Evolutionary conservation across 2,888 invertebrate genomes (phyloP).

Genomic region (Stenolophus ochropezus): DNA sequence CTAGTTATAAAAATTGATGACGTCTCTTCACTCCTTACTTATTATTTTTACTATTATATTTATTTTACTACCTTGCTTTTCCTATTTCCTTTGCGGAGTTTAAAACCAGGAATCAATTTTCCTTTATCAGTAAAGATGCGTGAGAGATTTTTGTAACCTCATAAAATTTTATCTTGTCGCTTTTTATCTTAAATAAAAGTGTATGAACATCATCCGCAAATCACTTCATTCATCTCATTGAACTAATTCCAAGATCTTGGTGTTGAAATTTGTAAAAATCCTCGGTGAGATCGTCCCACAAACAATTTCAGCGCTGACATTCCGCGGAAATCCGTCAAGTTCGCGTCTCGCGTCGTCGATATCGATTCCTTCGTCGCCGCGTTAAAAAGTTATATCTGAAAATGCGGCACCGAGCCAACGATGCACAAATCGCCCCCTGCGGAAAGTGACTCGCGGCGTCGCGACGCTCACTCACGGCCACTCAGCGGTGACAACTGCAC

Average conservation of each 20-base stretch:
- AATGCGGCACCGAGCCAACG: not conserved
- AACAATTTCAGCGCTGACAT: conserved; percentile 33
- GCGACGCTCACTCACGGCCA: no score
- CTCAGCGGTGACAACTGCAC: no score
- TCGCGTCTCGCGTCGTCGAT: not conserved
- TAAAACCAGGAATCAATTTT: not conserved
- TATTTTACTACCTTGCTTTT: no score
- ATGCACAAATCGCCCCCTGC: not conserved
- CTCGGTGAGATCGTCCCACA: conserved; percentile 11
- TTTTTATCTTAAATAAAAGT: not conserved
- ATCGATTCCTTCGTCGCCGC: conserved; percentile 41
- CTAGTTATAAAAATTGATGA: no score
- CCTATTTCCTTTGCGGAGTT: no score
- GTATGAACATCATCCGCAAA: not conserved
- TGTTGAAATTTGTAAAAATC: conserved; percentile 27
- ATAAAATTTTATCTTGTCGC: not conserved
- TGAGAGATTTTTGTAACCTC: not conserved
- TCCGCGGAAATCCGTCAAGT: conserved; percentile 18
- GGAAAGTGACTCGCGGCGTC: not conserved
- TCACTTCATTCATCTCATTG: not conserved
- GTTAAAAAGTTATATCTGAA: conserved; percentile 50
- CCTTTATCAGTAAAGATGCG: not conserved
- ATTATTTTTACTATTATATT: no score
- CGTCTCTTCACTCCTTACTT: no score
- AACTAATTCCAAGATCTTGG: conserved; percentile 21